phyloP scores from a whole-genome alignment of 2,113 vertebrate species.

The Heterochromis multidens region DNA sequence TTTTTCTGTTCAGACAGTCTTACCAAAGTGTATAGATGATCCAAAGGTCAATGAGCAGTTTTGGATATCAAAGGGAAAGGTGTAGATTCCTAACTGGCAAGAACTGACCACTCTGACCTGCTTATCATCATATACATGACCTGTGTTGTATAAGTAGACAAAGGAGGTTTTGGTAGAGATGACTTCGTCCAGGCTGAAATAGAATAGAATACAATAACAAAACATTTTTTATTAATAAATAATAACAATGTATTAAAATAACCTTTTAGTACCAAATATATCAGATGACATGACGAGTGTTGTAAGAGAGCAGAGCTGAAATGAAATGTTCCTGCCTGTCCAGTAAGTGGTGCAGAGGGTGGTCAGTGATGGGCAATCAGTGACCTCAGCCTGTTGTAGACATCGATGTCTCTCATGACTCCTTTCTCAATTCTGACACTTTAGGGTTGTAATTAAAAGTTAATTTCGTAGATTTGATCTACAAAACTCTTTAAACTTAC shows the following conservation, averaged over 20 bases:
- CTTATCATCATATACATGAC: background rate
- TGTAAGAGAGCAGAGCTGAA: background rate
- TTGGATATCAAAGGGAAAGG: background rate
- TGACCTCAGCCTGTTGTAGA: background rate
- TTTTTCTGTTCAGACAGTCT: background rate
- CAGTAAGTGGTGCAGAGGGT: background rate
- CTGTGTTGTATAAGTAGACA: background rate
- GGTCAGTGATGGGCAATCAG: too few relatives aligned
- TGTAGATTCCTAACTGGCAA: background rate
- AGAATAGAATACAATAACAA: background rate
- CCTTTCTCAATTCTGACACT: background rate
- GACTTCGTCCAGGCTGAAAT: background rate
- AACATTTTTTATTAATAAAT: too few relatives aligned
- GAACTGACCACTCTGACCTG: background rate
- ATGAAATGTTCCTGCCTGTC: background rate
- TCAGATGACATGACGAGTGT: background rate
- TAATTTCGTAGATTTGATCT: background rate
- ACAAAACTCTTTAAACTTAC: conserved; percentile 12
- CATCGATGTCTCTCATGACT: rapidly evolving
- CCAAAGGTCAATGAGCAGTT: background rate
- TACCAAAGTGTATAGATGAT: background rate
- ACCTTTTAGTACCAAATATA: too few relatives aligned
- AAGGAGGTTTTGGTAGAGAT: background rate
- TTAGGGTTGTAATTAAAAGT: background rate
- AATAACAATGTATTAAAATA: background rate